These are phyloP conservation scores for Xestobium rufovillosum DNA, from an alignment of 2,888 invertebrate genomes.

Conservation along the genomic window DNA sequence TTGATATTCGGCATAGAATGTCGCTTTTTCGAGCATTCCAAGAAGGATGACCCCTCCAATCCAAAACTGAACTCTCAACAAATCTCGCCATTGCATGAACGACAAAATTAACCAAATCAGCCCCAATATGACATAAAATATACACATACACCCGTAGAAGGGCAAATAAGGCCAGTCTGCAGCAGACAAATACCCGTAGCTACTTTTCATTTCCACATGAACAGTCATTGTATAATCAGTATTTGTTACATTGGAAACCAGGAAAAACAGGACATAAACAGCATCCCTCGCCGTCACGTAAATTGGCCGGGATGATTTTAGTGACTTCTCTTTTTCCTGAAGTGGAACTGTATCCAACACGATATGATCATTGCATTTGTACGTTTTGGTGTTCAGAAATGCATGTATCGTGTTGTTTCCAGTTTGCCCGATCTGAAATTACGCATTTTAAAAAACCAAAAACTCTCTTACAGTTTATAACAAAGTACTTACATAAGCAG, in stretches of 20 bases:
- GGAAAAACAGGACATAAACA: conserved; percentile 57
- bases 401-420: not conserved
- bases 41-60: conserved; percentile 85
- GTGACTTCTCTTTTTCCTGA: conserved; percentile 28
- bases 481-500: conserved; percentile 33
- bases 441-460: not conserved
- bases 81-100: conserved; percentile 82
- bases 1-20: conserved; percentile 84
- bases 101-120: conserved; percentile 76
- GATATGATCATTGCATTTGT: conserved; percentile 37
- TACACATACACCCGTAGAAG: conserved; percentile 87
- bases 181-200: conserved; percentile 79
- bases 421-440: not conserved
- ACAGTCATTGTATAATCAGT: conserved; percentile 52
- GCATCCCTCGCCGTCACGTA: conserved; percentile 60
- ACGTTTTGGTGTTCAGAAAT: conserved; percentile 25
- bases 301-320: conserved; percentile 41
- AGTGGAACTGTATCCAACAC: conserved; percentile 30
- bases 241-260: conserved; percentile 41
- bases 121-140: conserved; percentile 76
- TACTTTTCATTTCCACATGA: conserved; percentile 65
- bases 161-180: conserved; percentile 83
- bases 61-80: conserved; percentile 92
- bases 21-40: conserved; percentile 81
- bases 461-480: too few relatives aligned